Evolutionary conservation across 2,888 invertebrate species (phyloP), one percentile per base, ranked within the genome.

Genomic region (Panopea generosa): DNA sequence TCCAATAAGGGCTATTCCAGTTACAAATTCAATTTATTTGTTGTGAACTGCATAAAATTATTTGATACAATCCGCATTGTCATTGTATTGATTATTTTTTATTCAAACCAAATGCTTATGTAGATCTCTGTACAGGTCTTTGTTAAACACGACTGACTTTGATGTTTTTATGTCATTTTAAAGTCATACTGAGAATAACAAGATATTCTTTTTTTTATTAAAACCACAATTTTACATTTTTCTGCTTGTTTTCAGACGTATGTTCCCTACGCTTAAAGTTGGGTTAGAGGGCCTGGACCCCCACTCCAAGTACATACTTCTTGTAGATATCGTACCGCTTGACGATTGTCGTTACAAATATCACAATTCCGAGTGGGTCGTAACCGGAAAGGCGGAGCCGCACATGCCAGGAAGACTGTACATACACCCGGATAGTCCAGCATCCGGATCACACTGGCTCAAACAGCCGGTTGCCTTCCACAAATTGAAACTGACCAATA

Each of bases 221-320:
- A n/a, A n/a, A n/a, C n/a, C n/a, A n/a, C n/a, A n/a, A n/a, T n/a
- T n/a, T n/a, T n/a, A n/a, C n/a, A 4, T 11, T 4, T 33, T 33
- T 33, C 33, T 11, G 4, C 11, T 33, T 33, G 11, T 33, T 84
- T 86, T 18, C 94, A 98, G 98, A 89, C 96, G 98, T 52, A 98
- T 98, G 97, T 98, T 98, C 92, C 98, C 98, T 0, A 95, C 96
- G 0, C 94, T 98, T 83, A 95, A 97, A 87, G 94, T 97, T 29
- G 94, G 95, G 0, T 93, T 98, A 0, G 94, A 94, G 40, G 96
- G 97, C 0, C 93, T 98, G 82, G 96, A 97, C 83, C 96, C 96
- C 27, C 95, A 96, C 27, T 94, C 95, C 66, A 95, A 95, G 90
- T 98, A 98, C 94, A 96, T 96, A 92, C 95, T 98, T 0, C 93